Percentiles rank a stretch among this genome's conserved stretches.
These are phyloP conservation scores for Lepeophtheirus nordmannii DNA, from an alignment of 2,888 invertebrate genomes.

Conservation along the genomic window DNA sequence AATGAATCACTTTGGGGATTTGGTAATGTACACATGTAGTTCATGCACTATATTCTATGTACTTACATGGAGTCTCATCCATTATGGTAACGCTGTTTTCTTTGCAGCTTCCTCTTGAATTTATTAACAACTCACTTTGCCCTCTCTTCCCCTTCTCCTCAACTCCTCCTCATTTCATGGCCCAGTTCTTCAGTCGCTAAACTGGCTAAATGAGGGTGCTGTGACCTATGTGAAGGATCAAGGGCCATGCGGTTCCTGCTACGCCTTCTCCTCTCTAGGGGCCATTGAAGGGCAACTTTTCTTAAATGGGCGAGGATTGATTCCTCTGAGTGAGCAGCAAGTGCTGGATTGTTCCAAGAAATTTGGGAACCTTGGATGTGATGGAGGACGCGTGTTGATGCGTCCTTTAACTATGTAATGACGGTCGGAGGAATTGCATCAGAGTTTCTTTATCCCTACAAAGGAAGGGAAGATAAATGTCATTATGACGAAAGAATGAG, in stretches of 20 bases:
- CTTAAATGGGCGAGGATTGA: constrained; percentile 54
- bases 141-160: too few relatives aligned
- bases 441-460: constrained; percentile 72
- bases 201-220: constrained; percentile 69
- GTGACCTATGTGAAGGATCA: constrained; percentile 80
- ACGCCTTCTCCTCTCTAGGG: constrained; percentile 82
- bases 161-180: constrained; percentile 52
- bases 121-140: too few relatives aligned
- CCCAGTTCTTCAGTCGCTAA: constrained; percentile 50
- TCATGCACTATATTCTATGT: constrained; percentile 27
- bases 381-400: constrained; percentile 67
- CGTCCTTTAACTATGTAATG: constrained; percentile 66
- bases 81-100: too few relatives aligned
- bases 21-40: constrained; percentile 61
- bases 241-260: constrained; percentile 77
- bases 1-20: constrained; percentile 68
- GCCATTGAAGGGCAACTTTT: constrained; percentile 74
- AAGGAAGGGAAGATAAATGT: constrained; percentile 42
- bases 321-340: constrained; percentile 81
- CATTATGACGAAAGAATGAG: constrained; percentile 42
- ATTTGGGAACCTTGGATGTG: constrained; percentile 78
- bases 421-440: constrained; percentile 82
- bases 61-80: too few relatives aligned
- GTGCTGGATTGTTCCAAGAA: constrained; percentile 66
- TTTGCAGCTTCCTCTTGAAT: too few relatives aligned